Base-by-base conservation (phyloP, 2,113 vertebrate species). In the Noturus placidus region DNA sequence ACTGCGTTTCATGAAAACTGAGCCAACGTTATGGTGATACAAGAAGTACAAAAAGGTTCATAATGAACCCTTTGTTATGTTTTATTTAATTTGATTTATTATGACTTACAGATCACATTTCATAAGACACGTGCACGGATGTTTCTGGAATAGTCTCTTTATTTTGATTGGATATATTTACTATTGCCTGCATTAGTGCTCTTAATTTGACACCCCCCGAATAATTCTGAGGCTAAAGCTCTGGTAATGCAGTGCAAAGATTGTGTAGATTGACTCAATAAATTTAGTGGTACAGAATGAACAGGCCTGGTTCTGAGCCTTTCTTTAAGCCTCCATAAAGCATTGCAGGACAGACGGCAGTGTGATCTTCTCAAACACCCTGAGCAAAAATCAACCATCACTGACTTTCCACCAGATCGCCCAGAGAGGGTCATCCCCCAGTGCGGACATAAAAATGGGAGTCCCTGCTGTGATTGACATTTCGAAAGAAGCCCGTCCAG, bases 401-500 rank as follows among this genome's bases (percentile, higher is more conserved):
- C 82, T 90, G 83, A 89, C 89, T 85, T 89, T 89, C 65, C 83
- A 86, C 59, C 52, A 87, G 84, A 85, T 89, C 70, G 77, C 88
- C 15, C 70, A 86, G 72, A 83, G 85, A 87, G 87, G 90, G 86
- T 86, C 89, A 90, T 86, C 89, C 86, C 86, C 83, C 80, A 89
- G 82, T 77, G 57, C 86, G 50, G 72, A 78, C 84, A 87, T 76
- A 92, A 90, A 92, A 91, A 87, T 89, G 85, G 89, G 89, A 89
- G 90, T 90, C 87, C 91, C 89, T 88, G 87, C 92, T 91, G 92
- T 91, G 91, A 92, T 89, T 90, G 90, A 91, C 90, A 35, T 88
- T 86, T 90, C 87, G 92, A 91, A 92, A 89, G 90, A 88, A 91
- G 88, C 87, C 77, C 13, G 87, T 86, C 91, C 92, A 92, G 91